phyloP scores from a whole-genome alignment of 2,113 vertebrate species.

The Sylvietta virens region DNA sequence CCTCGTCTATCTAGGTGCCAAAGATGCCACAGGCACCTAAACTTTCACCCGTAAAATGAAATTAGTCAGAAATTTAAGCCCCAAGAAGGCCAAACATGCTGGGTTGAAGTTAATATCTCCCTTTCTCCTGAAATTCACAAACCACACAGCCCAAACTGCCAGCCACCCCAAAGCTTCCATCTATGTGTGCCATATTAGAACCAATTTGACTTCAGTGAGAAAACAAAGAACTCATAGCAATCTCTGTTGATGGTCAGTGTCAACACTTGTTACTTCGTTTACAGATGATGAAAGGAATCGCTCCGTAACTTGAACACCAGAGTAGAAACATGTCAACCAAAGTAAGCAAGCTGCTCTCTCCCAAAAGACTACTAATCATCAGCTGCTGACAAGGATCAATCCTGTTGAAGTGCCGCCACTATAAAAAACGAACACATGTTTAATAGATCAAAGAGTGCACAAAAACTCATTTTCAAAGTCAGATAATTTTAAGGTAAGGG shows the following conservation, averaged over 20 bases:
- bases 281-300: not conserved
- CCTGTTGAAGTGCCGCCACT: not conserved
- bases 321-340: not conserved
- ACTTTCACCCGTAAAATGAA: not conserved
- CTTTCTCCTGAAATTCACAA: not conserved
- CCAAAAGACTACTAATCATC: not conserved
- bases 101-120: not conserved
- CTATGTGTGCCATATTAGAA: rapidly evolving
- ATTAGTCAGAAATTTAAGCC: not conserved
- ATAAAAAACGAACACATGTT: not conserved
- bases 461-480: not conserved
- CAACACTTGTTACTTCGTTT: not conserved
- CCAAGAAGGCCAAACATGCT: not conserved
- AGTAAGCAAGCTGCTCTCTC: not conserved
- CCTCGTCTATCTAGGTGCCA: not conserved
- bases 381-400: not conserved
- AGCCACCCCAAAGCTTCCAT: not conserved
- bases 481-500: not conserved
- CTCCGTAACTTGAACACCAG: not conserved
- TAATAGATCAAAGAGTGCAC: not conserved
- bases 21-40: not conserved
- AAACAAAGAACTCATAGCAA: not conserved
- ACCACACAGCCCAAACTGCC: not conserved
- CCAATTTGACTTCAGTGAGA: not conserved
- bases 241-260: not conserved